Base-by-base conservation (phyloP, 1,140 invertebrate genomes). In the Sminthurides bifidus region DNA sequence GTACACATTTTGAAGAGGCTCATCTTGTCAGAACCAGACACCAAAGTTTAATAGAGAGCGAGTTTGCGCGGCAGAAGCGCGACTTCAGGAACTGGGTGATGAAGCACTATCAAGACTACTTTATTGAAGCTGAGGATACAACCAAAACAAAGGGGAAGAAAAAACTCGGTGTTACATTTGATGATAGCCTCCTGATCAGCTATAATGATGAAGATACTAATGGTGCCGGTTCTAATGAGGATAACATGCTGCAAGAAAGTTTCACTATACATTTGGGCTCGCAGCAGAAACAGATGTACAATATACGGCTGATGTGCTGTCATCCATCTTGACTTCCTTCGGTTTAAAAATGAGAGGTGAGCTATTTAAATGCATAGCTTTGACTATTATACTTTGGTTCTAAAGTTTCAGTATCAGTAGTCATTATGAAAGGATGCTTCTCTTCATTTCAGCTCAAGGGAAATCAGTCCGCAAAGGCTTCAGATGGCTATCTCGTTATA, bases 241-340 rank as follows among this genome's bases (percentile, higher is more conserved):
- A 67, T 68, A 71, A 68, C 21, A 72, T 67, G 59, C 65, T 88
- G 66, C 90, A 95, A 73, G 92, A 96, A 75, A 95, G 92, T 74
- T 96, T 96, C 69, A 97, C 92, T 15, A 95, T 96, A 66, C 91
- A 96, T 75, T 75, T 96, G 53, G 93, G 93, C 55, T 91, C 92
- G 2, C 94, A 98, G 74, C 79, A 98, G 73, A 98, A 98, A 74
- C 91, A 95, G 68, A 97, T 92, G 77, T 92, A 98, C 72, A 98
- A 98, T 73, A 84, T 97, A 61, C 76, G 93, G 48, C 82, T 98
- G 52, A 73, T 96, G 6, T 85, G 87, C 59, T 83, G 83, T 12
- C 82, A 92, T 72, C 78, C 87, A n/a, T 27, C 77, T 94, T 60
- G 87, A 94, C 67, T 78, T 96, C 58, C 93, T 91, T 70, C 76